Percentiles rank a stretch among this genome's conserved stretches.
These are phyloP conservation scores for Zaprionus nigranus DNA, from an alignment of 1,140 invertebrate genomes.

Conservation along the genomic window DNA sequence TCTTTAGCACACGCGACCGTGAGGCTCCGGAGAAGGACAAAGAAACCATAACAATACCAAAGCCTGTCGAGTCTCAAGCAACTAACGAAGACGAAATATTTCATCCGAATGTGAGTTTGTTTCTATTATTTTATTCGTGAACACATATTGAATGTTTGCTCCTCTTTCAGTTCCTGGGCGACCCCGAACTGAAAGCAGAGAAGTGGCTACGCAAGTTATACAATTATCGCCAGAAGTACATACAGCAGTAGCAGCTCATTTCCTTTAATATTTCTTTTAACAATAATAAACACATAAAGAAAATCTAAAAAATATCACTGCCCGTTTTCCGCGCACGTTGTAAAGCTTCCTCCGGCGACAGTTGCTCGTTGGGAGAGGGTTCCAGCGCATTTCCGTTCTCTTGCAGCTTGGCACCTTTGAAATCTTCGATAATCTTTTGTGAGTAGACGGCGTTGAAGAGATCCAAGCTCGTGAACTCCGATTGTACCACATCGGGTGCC, in stretches of 20 bases:
- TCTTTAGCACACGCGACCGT: slow-evolving; percentile 67
- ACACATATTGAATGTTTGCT: slow-evolving; percentile 7
- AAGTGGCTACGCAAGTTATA: slow-evolving; percentile 81
- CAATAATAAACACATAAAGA: slow-evolving; percentile 49
- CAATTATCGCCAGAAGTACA: slow-evolving; percentile 79
- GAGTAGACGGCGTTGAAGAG: slow-evolving; percentile 94
- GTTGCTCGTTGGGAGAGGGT: slow-evolving; percentile 89
- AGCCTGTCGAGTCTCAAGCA: slow-evolving; percentile 36
- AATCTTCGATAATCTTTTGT: slow-evolving; percentile 92
- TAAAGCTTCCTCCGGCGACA: slow-evolving; percentile 90
- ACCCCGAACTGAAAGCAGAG: slow-evolving; percentile 68
- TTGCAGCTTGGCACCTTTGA: slow-evolving; percentile 89
- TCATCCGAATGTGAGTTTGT: slow-evolving; percentile 59
- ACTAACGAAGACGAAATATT: slow-evolving; percentile 69
- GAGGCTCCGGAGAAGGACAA: slow-evolving; percentile 58
- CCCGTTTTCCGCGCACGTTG: slow-evolving; percentile 89
- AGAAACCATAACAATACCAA: slow-evolving; percentile 68
- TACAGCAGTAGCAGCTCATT: slow-evolving; percentile 52
- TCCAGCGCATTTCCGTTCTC: slow-evolving; percentile 88
- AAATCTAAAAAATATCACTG: slow-evolving; percentile 89
- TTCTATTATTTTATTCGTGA: slow-evolving; percentile 6
- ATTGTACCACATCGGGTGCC: slow-evolving; percentile 89
- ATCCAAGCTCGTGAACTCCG: slow-evolving; percentile 93
- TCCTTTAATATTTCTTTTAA: slow-evolving; percentile 37
- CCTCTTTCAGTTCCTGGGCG: slow-evolving; percentile 71